Evolutionary conservation across 1,140 invertebrate genomes (phyloP).

Genomic region (Plectus sambesii): DNA sequence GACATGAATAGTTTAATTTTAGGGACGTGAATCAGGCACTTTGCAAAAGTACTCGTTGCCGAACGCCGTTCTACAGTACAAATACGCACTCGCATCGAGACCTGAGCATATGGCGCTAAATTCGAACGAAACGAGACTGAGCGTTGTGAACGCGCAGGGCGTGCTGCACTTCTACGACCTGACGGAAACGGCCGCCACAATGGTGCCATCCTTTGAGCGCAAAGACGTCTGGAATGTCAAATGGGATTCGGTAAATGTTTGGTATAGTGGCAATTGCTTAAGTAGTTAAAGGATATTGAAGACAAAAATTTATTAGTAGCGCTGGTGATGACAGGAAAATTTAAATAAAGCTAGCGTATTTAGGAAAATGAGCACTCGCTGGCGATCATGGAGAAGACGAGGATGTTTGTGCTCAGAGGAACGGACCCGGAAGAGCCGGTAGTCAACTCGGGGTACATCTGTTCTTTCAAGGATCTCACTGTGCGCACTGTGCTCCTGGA

Average conservation of each 20-base stretch:
- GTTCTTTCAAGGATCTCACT: slow-evolving; percentile 66
- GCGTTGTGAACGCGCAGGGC: slow-evolving; percentile 55
- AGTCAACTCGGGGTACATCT: slow-evolving; percentile 51
- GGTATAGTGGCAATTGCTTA: no score
- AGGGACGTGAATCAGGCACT: slow-evolving; percentile 69
- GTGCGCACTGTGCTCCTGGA: slow-evolving; percentile 79
- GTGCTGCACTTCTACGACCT: slow-evolving; percentile 54
- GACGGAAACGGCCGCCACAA: slow-evolving; percentile 47
- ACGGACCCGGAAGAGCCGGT: slow-evolving; percentile 68
- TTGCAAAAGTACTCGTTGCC: slow-evolving; percentile 75
- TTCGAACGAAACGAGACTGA: slow-evolving; percentile 63
- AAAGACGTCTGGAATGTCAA: slow-evolving; percentile 90
- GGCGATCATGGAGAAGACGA: slow-evolving; percentile 85
- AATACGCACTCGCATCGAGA: slow-evolving; percentile 57
- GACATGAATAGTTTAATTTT: no score
- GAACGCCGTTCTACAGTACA: slow-evolving; percentile 64
- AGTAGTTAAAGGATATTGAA: not conserved
- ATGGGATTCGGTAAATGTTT: slow-evolving; percentile 63
- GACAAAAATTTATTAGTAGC: not conserved
- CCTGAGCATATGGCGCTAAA: slow-evolving; percentile 72
- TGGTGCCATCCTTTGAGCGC: slow-evolving; percentile 58
- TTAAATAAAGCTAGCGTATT: slow-evolving; percentile 1
- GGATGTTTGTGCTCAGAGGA: slow-evolving; percentile 79
- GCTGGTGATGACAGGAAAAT: not conserved
- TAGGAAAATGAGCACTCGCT: slow-evolving; percentile 72